Percentiles rank a stretch among this genome's conserved stretches.
Evolutionary conservation across 2,888 invertebrate species (phyloP).

Genomic region (Agrochola macilenta): DNA sequence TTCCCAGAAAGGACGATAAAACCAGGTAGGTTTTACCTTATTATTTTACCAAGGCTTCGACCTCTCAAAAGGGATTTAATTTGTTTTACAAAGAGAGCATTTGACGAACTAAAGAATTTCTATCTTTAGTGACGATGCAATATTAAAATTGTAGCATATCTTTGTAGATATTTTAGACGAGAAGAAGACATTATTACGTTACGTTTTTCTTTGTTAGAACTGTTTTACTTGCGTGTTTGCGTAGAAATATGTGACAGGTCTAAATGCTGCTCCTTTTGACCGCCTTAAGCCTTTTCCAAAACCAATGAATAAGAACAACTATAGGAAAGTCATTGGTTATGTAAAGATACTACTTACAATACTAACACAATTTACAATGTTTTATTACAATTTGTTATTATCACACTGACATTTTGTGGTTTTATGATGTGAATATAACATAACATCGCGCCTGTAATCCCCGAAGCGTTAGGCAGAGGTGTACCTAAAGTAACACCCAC

Average conservation of each 20-base stretch:
- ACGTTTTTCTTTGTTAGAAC: not conserved
- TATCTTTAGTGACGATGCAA: not conserved
- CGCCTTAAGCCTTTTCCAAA: not conserved
- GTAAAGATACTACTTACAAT: not conserved
- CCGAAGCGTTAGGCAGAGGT: too few relatives aligned
- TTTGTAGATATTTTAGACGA: constrained; percentile 14
- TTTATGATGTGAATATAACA: not conserved
- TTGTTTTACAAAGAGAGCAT: constrained; percentile 23
- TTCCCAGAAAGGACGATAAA: constrained; percentile 5
- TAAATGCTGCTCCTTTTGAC: not conserved
- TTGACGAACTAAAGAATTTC: constrained; percentile 9
- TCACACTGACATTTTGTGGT: not conserved
- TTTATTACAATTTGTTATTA: not conserved
- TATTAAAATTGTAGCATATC: constrained; percentile 11
- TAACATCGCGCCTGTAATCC: too few relatives aligned
- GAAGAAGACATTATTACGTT: not conserved
- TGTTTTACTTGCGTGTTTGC: not conserved
- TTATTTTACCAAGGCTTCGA: constrained; percentile 6
- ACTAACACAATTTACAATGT: not conserved
- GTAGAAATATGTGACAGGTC: not conserved
- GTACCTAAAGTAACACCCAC: too few relatives aligned
- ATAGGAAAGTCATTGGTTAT: not conserved
- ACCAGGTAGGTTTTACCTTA: not conserved
- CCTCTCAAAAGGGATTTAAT: constrained; percentile 13
- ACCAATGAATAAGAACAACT: not conserved